Evolutionary conservation across 2,797 vertebrate genomes (phyloP), one percentile per base, ranked within the genome.

Genomic region (Chromobotia macracanthus): DNA sequence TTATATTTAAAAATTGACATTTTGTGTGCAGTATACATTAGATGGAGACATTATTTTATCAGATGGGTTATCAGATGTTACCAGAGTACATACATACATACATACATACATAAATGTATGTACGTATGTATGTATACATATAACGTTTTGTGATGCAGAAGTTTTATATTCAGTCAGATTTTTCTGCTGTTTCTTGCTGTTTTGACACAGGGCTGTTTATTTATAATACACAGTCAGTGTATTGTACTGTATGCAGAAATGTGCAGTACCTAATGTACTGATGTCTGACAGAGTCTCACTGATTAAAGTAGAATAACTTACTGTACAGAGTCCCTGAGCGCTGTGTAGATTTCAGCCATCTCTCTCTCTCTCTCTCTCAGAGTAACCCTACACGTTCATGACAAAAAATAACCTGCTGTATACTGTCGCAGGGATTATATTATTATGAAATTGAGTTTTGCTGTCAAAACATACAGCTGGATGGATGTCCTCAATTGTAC

Each of bases 351-450:
- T 79, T 72, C 58, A 28, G 3, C 41, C 63, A 21, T 75, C 51
- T 28, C 55, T 51, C 68, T 69, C 12, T 13, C 44, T 46, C 44
- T 13, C 19, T 56, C 55, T 5, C 21, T 56, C 55, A 11, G 69
- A 38, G 78, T 72, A 81, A 83, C 72, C 74, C 76, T 81, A 80
- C 84, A 85, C 83, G 11, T 73, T 89, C 85, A 83, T 80, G 83
- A 80, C 55, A 83, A 89, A 82, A 89, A 88, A 85, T 63, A 53
- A 41, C 75, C 86, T 89, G 79, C 86, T 91, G 82, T 85, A 80
- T 82, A 83, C 86, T 79, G 86, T 87, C 75, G 63, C 72, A 81
- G 77, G 77, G 82, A 88, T 92, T 90, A 88, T 86, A 84, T 91
- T 87, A 91, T 87, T 82, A 72, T 77, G 81, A 75, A 83, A 83